Percentiles rank a stretch among this genome's conserved stretches.
These are phyloP conservation scores for Cistogaster globosa DNA, from an alignment of 2,888 invertebrate species.

Conservation along the genomic window DNA sequence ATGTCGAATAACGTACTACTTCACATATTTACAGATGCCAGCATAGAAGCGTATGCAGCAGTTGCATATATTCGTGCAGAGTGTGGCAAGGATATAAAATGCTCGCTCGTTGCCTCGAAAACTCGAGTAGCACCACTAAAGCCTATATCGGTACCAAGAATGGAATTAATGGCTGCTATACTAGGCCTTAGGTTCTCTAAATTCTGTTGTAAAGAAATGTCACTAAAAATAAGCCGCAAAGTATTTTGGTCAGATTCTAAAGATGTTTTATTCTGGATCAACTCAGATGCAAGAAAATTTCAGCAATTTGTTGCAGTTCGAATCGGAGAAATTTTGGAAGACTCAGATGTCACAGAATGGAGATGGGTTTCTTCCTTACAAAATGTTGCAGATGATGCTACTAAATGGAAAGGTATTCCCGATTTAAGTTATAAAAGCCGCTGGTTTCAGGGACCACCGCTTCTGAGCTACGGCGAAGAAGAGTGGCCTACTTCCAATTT, in stretches of 20 bases:
- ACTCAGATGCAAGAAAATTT: slow-evolving; percentile 49
- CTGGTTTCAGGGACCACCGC: slow-evolving; percentile 41
- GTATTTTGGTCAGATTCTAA: slow-evolving; percentile 60
- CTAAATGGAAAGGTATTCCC: slow-evolving; percentile 17
- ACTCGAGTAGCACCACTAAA: neutral
- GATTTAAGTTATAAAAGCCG: slow-evolving; percentile 3
- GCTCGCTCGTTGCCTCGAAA: neutral
- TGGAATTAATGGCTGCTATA: too few relatives aligned
- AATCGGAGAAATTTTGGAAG: slow-evolving; percentile 53
- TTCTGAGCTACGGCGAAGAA: slow-evolving; percentile 4
- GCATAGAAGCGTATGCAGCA: slow-evolving; percentile 37
- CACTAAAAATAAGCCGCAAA: slow-evolving; percentile 21
- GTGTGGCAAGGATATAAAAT: neutral
- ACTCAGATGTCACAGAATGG: slow-evolving; percentile 3
- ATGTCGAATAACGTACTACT: neutral
- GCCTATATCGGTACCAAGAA: too few relatives aligned
- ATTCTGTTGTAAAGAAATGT: slow-evolving; percentile 1
- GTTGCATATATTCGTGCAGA: slow-evolving; percentile 20
- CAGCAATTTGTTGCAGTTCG: slow-evolving; percentile 52
- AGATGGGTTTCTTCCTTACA: neutral
- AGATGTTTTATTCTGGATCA: slow-evolving; percentile 40
- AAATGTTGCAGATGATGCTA: slow-evolving; percentile 44
- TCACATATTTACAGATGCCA: slow-evolving; percentile 30
- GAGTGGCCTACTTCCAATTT: slow-evolving; percentile 14
- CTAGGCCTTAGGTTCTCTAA: neutral